Evolutionary conservation across 2,888 invertebrate genomes (phyloP).

Genomic region (Cryptocheilus praepositus): DNA sequence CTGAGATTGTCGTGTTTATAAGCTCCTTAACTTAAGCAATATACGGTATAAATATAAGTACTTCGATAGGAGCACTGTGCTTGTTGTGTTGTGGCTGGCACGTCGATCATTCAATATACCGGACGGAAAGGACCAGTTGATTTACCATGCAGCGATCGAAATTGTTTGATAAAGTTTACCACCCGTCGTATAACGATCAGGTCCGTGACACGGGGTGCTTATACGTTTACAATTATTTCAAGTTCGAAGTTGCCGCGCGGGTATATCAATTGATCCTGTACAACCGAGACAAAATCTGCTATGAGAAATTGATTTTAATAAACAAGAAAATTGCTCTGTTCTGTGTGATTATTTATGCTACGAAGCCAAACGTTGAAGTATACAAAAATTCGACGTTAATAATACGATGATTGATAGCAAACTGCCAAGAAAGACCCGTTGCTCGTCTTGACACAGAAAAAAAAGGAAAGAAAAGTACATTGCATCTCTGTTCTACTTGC

Average conservation of each 20-base stretch:
- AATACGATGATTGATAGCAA: constrained; percentile 25
- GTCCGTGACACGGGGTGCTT: constrained; percentile 10
- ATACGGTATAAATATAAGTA: constrained; percentile 53
- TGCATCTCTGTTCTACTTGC: constrained; percentile 10
- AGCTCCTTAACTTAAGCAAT: constrained; percentile 64
- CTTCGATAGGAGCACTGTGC: constrained; percentile 62
- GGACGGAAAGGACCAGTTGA: constrained; percentile 46
- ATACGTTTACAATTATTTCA: too few relatives aligned
- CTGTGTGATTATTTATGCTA: constrained; percentile 52
- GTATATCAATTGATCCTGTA: constrained; percentile 54
- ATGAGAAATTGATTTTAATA: constrained; percentile 37
- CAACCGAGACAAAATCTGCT: constrained; percentile 19
- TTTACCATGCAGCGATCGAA: constrained; percentile 35
- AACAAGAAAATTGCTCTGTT: constrained; percentile 32
- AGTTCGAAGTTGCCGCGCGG: constrained; percentile 20
- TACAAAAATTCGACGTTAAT: constrained; percentile 18
- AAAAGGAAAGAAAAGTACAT: constrained; percentile 7
- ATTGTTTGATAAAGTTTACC: constrained; percentile 41
- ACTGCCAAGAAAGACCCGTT: constrained; percentile 45
- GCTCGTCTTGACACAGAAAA: constrained; percentile 1
- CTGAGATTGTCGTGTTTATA: constrained; percentile 58
- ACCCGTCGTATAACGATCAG: constrained; percentile 32
- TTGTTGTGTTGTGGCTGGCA: constrained; percentile 61
- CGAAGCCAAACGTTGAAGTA: constrained; percentile 28
- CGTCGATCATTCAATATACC: constrained; percentile 51